These are phyloP conservation scores for Gonioctena quinquepunctata DNA, from an alignment of 1,140 invertebrate genomes.

Conservation along the genomic window DNA sequence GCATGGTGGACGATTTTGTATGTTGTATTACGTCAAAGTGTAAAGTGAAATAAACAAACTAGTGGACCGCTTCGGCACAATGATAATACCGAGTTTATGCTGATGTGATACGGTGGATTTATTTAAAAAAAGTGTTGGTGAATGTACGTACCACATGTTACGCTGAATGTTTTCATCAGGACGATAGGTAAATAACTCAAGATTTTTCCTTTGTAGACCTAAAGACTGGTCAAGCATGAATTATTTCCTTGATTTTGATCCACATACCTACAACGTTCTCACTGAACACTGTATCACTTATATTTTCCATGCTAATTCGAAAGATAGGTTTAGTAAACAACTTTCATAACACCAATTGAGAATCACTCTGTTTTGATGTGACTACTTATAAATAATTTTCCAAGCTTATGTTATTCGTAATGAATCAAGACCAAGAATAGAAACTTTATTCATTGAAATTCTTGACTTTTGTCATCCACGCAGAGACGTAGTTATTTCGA, in stretches of 20 bases:
- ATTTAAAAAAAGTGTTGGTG: slow-evolving; percentile 3
- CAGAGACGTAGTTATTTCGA: no score
- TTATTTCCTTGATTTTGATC: no score
- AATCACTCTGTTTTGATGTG: neutral
- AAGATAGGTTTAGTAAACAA: slow-evolving; percentile 4
- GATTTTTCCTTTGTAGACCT: neutral
- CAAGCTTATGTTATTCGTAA: neutral
- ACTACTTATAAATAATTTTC: neutral
- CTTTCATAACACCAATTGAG: neutral
- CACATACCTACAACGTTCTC: no score
- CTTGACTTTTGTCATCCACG: neutral
- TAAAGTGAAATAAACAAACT: slow-evolving; percentile 11
- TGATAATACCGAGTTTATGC: neutral
- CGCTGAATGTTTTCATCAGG: slow-evolving; percentile 1
- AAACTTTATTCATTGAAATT: neutral
- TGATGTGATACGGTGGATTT: slow-evolving; percentile 1
- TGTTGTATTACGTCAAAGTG: slow-evolving; percentile 20
- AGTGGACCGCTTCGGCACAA: neutral
- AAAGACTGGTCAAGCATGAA: no score
- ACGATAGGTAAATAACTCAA: slow-evolving; percentile 14
- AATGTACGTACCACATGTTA: slow-evolving; percentile 3
- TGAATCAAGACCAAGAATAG: neutral
- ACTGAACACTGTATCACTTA: neutral
- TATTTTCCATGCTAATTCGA: neutral
- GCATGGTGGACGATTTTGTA: slow-evolving; percentile 30